These are phyloP conservation scores for Ceyx melanurus DNA, from an alignment of 2,113 vertebrate species.

Conservation along the genomic window DNA sequence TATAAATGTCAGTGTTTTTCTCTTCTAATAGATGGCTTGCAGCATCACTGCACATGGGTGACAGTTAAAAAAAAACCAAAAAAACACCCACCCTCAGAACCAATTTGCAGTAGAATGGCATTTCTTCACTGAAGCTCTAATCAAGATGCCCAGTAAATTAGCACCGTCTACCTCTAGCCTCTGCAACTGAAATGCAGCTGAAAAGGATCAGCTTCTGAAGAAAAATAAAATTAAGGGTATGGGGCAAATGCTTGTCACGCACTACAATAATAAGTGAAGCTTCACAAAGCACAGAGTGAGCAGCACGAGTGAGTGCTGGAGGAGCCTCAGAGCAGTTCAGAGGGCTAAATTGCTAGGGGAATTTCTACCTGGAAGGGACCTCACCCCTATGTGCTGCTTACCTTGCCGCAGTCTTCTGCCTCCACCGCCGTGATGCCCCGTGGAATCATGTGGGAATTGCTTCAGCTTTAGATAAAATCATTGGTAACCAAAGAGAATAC, in stretches of 20 bases:
- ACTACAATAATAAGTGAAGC: neutral
- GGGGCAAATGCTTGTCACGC: neutral
- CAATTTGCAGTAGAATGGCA: neutral
- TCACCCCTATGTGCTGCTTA: neutral
- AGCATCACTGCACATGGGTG: neutral
- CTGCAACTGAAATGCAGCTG: neutral
- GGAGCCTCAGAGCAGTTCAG: neutral
- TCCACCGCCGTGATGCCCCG: neutral
- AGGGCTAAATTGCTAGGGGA: neutral
- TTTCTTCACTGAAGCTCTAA: neutral
- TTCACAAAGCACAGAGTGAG: neutral
- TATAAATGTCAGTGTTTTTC: neutral
- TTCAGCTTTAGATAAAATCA: neutral
- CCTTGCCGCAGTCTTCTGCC: neutral
- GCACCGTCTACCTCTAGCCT: neutral
- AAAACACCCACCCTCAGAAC: neutral
- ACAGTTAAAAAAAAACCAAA: neutral
- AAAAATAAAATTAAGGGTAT: neutral
- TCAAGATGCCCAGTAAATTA: constrained; percentile 31
- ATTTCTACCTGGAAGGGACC: neutral
- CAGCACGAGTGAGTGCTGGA: neutral
- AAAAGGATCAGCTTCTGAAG: neutral
- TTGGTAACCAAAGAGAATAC: neutral
- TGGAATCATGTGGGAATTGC: neutral
- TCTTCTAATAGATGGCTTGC: neutral